Evolutionary conservation across 1,140 invertebrate genomes (phyloP), one percentile per base, ranked within the genome.

Genomic region (Drosophila prosaltans): DNA sequence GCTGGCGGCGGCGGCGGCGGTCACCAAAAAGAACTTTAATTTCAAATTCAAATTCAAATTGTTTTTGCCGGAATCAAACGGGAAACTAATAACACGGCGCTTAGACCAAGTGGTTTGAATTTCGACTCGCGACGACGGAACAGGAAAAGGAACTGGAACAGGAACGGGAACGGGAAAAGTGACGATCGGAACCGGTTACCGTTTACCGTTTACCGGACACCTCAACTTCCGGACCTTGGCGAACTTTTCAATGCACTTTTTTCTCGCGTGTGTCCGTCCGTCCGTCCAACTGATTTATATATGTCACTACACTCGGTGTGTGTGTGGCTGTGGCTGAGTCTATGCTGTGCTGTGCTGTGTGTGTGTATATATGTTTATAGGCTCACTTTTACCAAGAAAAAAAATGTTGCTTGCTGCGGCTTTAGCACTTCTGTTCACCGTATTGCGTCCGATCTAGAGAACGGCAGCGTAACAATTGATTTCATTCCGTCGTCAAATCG

Each of bases 161-260:
- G 91, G 91, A 92, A 92, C 80, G 72, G 90, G 90, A 92, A 92
- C 81, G 90, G 91, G 91, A 92, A 92, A 92, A 92, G 86, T 91
- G 91, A 92, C 90, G 91, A 92, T 92, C 91, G 91, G 91, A 92
- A 92, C 91, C 89, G 90, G 91, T 92, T 92, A 91, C 90, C 91
- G 91, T 92, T 92, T 92, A 91, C 90, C 91, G 91, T 92, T 77
- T 92, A 92, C 91, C 91, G 91, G 91, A 92, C 91, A 92, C 91
- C 91, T 92, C 81, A 77, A 86, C 91, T 92, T 92, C 91, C 91
- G 91, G 78, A 51, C 45, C 45, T 51, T 51, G 45, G 61, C 78
- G 78, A 92, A 85, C 91, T 90, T 86, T 79, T 60, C 74, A 91
- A 91, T 91, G 83, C 83, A 90, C 83, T 85, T 83, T 69, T 51